Percentiles rank a stretch among this genome's conserved stretches.
These are phyloP conservation scores for Ailurus styani DNA, from an alignment of 2,113 vertebrate species.

Conservation along the genomic window DNA sequence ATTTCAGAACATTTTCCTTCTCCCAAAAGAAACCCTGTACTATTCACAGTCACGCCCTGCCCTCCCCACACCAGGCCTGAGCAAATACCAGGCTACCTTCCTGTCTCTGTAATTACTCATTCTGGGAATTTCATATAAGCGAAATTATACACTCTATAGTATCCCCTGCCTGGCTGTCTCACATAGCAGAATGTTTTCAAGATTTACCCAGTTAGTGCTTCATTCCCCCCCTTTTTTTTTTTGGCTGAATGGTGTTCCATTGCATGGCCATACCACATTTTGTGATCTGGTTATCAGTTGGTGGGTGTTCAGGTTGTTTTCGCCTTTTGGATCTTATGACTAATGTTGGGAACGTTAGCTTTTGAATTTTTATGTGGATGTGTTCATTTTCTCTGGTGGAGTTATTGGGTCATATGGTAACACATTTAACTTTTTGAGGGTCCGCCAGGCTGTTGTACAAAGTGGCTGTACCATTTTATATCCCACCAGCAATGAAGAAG, in stretches of 20 bases:
- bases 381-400: background rate
- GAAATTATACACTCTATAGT: background rate
- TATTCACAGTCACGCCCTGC: background rate
- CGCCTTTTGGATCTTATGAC: background rate
- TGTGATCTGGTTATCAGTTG: background rate
- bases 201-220: too few species aligned
- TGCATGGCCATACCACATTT: background rate
- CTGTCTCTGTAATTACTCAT: background rate
- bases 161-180: fast-evolving
- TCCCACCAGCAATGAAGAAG: background rate
- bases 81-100: background rate
- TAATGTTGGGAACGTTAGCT: too few species aligned
- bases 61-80: background rate
- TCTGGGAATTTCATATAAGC: background rate
- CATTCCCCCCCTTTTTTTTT: background rate
- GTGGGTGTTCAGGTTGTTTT: too few species aligned
- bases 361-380: background rate
- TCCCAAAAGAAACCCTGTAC: background rate
- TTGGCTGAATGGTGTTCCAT: background rate
- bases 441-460: background rate
- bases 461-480: too few species aligned
- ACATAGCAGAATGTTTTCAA: fast-evolving
- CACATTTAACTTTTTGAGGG: background rate
- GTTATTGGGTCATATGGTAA: background rate
- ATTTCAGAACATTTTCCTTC: background rate